phyloP scores from a whole-genome alignment of 2,797 vertebrate species.

The Pagetopsis macropterus region DNA sequence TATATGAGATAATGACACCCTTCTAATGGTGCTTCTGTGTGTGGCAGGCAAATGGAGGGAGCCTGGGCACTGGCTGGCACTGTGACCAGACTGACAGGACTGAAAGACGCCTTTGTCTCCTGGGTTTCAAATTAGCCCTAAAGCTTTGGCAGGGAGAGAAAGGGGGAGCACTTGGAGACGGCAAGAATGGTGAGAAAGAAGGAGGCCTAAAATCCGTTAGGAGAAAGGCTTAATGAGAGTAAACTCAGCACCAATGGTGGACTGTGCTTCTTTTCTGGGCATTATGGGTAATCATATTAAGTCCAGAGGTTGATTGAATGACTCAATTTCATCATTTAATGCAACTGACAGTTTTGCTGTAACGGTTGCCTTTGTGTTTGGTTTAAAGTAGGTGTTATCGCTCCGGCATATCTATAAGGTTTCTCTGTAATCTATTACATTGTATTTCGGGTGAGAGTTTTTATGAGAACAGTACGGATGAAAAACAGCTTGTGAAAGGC shows the following conservation, averaged over 20 bases:
- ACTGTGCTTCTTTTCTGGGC: slow-evolving; percentile 29
- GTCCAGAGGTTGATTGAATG: slow-evolving; percentile 31
- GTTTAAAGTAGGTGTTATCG: background rate
- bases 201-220: slow-evolving; percentile 43
- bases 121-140: slow-evolving; percentile 73
- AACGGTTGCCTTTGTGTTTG: slow-evolving; percentile 38
- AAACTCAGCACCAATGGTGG: slow-evolving; percentile 31
- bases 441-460: slow-evolving; percentile 1
- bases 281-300: slow-evolving; percentile 33
- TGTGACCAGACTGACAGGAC: slow-evolving; percentile 58
- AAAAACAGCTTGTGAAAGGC: slow-evolving; percentile 1
- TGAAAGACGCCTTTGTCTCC: slow-evolving; percentile 78
- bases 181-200: slow-evolving; percentile 33
- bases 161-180: slow-evolving; percentile 17
- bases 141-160: slow-evolving; percentile 35
- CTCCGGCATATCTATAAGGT: background rate
- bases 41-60: slow-evolving; percentile 58
- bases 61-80: slow-evolving; percentile 74
- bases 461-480: background rate
- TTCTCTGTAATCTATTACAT: background rate
- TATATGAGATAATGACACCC: slow-evolving; percentile 72
- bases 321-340: slow-evolving; percentile 39
- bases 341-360: slow-evolving; percentile 37
- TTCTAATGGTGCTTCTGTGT: slow-evolving; percentile 60
- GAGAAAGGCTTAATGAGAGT: slow-evolving; percentile 48